These are phyloP conservation scores for Danaus melanippus DNA, from an alignment of 1,140 invertebrate genomes.

Conservation along the genomic window DNA sequence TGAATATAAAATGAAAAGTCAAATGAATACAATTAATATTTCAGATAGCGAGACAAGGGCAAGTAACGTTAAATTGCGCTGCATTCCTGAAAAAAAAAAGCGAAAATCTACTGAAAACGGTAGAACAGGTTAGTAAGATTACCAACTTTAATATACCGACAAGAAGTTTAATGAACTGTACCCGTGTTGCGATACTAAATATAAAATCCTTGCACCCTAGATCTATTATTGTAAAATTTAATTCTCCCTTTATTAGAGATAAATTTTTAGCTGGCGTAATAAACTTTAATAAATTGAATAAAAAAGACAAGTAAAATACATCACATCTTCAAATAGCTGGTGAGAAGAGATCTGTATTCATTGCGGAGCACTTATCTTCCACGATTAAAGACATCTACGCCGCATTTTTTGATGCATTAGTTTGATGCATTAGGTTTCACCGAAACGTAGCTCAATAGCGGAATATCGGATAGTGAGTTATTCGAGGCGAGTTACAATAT, in stretches of 20 bases:
- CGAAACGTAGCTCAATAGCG: no score
- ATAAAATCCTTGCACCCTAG: not conserved
- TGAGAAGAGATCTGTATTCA: no score
- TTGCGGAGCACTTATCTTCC: no score
- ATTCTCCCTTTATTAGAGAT: constrained; percentile 1
- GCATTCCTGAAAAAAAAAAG: constrained; percentile 5
- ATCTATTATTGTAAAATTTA: constrained; percentile 8
- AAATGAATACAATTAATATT: constrained; percentile 3
- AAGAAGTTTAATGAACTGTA: constrained; percentile 3
- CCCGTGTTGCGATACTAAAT: constrained; percentile 5
- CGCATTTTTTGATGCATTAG: no score
- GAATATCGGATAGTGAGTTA: no score
- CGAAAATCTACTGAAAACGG: constrained; percentile 12
- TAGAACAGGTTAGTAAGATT: constrained; percentile 6
- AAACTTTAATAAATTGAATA: constrained; percentile 5
- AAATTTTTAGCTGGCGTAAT: not conserved
- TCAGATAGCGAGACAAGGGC: constrained; percentile 5
- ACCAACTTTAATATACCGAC: not conserved
- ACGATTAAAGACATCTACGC: no score
- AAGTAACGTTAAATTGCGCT: constrained; percentile 10
- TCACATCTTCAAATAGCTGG: no score
- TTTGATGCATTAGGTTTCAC: no score
- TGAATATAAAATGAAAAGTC: not conserved
- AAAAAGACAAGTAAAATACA: constrained; percentile 4
- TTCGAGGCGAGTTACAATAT: no score